Evolutionary conservation across 92 coral and sea anemone genomes (phyloP).

Genomic region (Epizoanthus rinbou): DNA sequence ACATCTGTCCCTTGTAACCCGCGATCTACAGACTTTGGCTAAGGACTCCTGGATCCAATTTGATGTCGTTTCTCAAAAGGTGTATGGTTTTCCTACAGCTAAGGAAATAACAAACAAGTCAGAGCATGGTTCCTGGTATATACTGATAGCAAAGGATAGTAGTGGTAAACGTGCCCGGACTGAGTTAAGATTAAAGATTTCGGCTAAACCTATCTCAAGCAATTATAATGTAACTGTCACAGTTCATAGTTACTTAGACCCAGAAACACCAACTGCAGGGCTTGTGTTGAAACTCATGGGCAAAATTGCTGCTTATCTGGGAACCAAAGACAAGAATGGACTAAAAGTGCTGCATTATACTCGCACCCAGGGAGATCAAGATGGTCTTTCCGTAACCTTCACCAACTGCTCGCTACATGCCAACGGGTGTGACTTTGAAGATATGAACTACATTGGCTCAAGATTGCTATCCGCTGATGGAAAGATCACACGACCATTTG

Average conservation of each 20-base stretch:
- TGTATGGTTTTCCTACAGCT: constrained; percentile 47
- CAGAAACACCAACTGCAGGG: constrained; percentile 33
- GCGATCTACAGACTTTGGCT: constrained; percentile 34
- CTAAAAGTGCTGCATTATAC: constrained; percentile 30
- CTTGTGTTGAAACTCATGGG: constrained; percentile 27
- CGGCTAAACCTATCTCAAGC: neutral
- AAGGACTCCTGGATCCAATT: constrained; percentile 43
- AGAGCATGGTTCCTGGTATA: constrained; percentile 12
- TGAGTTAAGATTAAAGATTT: constrained; percentile 11
- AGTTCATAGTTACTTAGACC: constrained; percentile 28
- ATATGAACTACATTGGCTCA: neutral
- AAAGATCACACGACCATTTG: neutral
- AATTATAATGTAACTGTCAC: constrained; percentile 38
- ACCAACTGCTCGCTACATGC: constrained; percentile 39
- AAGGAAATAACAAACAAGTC: constrained; percentile 17
- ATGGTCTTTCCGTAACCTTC: constrained; percentile 37
- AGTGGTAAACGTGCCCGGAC: constrained; percentile 29
- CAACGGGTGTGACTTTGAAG: constrained; percentile 33
- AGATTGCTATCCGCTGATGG: constrained; percentile 14
- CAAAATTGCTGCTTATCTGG: constrained; percentile 17
- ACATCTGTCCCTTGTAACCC: constrained; percentile 48
- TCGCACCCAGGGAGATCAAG: constrained; percentile 19
- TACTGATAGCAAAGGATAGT: constrained; percentile 49
- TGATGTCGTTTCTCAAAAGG: constrained; percentile 9
- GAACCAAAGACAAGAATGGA: neutral